Conservation (phyloP, 2,113 vertebrate species). For the Gopherus evgoodei region DNA sequence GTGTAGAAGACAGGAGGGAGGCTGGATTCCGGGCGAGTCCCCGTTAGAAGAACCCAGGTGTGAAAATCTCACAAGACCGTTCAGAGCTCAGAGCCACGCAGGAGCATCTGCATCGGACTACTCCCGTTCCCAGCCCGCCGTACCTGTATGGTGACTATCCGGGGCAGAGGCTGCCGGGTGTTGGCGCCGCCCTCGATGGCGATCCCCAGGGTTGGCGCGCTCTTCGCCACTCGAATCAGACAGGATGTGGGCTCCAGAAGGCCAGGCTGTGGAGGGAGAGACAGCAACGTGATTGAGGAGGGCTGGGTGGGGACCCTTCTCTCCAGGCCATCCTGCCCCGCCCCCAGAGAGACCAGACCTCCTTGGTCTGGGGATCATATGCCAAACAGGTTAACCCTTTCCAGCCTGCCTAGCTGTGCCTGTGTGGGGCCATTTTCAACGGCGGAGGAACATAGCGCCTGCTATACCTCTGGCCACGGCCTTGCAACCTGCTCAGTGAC, state of each 20-base stretch:
- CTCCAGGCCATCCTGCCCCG: too few species aligned
- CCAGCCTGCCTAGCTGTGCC: background rate
- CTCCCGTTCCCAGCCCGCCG: background rate
- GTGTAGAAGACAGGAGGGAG: background rate
- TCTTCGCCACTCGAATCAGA: constrained; percentile 92
- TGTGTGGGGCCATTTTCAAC: background rate
- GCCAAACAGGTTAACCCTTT: background rate
- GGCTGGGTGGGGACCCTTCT: fast-evolving
- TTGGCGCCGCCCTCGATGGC: constrained; percentile 98
- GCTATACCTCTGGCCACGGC: fast-evolving
- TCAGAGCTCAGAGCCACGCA: background rate
- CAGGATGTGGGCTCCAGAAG: constrained; percentile 92
- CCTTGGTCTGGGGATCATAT: fast-evolving
- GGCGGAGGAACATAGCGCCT: fast-evolving
- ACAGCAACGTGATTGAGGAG: background rate
- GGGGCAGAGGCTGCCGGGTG: constrained; percentile 95
- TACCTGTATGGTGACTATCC: constrained; percentile 98
- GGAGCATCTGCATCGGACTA: fast-evolving
- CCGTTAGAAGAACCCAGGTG: background rate
- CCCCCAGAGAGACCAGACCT: background rate
- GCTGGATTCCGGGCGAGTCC: background rate
- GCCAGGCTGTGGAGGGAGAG: constrained; percentile 83
- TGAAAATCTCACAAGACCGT: background rate
- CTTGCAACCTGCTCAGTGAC: background rate
- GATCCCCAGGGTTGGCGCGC: constrained; percentile 92